These are phyloP conservation scores for Ctenomys sociabilis DNA, from an alignment of 2,113 vertebrate genomes.

Conservation along the genomic window DNA sequence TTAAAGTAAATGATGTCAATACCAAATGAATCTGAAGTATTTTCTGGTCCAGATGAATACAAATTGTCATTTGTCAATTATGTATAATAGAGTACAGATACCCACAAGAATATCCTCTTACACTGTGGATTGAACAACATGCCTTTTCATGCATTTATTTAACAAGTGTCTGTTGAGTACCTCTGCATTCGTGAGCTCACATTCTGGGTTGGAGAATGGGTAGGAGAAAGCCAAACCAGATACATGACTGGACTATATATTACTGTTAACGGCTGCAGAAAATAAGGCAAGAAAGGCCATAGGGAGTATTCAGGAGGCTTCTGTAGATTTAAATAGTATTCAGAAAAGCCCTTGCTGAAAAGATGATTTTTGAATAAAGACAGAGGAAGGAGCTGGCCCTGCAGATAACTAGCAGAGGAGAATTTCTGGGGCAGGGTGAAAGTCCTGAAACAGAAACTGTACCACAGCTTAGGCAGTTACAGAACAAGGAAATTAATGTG, in stretches of 20 bases:
- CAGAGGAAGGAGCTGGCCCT: neutral
- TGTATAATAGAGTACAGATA: neutral
- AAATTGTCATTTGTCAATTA: conserved; percentile 43
- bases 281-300: neutral
- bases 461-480: neutral
- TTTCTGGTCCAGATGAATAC: conserved; percentile 34
- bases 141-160: conserved; percentile 23
- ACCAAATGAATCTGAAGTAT: conserved; percentile 40
- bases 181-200: conserved; percentile 16
- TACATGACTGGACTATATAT: neutral
- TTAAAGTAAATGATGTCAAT: neutral
- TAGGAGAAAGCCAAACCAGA: conserved; percentile 36
- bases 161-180: neutral
- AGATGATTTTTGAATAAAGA: conserved; percentile 39
- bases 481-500: neutral
- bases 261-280: conserved; percentile 4
- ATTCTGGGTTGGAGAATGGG: neutral
- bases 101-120: neutral
- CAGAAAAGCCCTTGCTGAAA: conserved; percentile 25
- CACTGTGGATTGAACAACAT: neutral
- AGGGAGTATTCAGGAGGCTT: neutral
- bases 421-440: neutral
- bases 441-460: neutral
- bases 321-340: conserved; percentile 4
- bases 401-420: neutral